phyloP scores from a whole-genome alignment of 2,888 invertebrate species.

The Carcina quercana region DNA sequence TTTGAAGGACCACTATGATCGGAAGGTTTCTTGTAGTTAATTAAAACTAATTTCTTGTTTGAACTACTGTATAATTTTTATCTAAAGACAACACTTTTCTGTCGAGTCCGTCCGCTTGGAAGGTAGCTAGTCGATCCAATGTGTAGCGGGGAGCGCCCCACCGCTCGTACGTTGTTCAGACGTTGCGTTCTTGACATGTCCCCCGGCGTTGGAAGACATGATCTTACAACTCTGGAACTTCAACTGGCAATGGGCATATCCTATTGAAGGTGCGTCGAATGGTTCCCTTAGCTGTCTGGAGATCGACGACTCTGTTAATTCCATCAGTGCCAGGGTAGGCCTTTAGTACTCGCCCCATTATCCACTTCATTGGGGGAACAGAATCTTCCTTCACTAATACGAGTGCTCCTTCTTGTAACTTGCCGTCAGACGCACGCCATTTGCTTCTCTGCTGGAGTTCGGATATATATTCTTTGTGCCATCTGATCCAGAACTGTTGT shows the following conservation, averaged over 20 bases:
- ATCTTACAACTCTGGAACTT: not conserved
- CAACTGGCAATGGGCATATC: not conserved
- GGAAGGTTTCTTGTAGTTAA: no score
- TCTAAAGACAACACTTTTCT: no score
- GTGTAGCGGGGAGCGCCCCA: no score
- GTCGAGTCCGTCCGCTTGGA: no score
- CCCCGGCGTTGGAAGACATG: no score
- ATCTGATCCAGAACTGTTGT: slow-evolving; percentile 11
- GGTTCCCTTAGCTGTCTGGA: slow-evolving; percentile 6
- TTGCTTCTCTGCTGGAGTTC: slow-evolving; percentile 12
- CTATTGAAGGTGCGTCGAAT: slow-evolving; percentile 5
- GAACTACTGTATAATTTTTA: no score
- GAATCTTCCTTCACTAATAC: slow-evolving; percentile 11
- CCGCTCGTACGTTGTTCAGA: no score
- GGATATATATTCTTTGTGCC: slow-evolving; percentile 7
- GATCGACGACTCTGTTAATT: slow-evolving; percentile 7
- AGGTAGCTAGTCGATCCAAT: no score
- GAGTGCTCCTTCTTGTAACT: slow-evolving; percentile 4
- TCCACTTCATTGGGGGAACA: slow-evolving; percentile 12
- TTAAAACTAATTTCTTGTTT: no score
- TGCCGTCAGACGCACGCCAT: slow-evolving; percentile 6
- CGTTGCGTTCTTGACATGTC: no score
- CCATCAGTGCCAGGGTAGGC: slow-evolving; percentile 7
- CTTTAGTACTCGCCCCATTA: slow-evolving; percentile 4
- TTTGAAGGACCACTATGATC: no score